These are phyloP conservation scores for Pseudorhiza aurosa DNA, from an alignment of 30 jellyfish, hydroid and myxozoan species.

Conservation along the genomic window DNA sequence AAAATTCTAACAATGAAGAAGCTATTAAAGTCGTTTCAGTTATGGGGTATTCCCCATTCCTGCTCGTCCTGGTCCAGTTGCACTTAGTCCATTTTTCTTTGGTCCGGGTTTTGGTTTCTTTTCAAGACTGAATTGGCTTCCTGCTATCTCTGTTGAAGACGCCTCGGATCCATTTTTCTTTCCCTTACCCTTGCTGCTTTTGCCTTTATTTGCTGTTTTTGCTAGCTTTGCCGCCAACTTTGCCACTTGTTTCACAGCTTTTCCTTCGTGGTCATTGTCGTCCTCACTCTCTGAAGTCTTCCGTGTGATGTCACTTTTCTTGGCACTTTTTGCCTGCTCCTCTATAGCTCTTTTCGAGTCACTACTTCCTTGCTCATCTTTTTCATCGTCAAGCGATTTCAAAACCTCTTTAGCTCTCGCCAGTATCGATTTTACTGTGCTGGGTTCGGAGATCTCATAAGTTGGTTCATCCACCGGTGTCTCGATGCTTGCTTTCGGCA, in stretches of 20 bases:
- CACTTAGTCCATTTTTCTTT: slow-evolving; percentile 72
- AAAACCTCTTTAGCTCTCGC: slow-evolving; percentile 97
- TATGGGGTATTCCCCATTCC: slow-evolving; percentile 96
- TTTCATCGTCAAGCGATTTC: slow-evolving; percentile 91
- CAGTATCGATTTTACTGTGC: slow-evolving; percentile 89
- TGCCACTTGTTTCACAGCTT: slow-evolving; percentile 89
- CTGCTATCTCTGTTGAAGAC: neutral
- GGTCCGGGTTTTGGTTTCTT: slow-evolving; percentile 90
- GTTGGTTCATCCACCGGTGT: slow-evolving; percentile 67
- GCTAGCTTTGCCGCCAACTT: slow-evolving; percentile 89
- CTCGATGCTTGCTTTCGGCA: slow-evolving; percentile 87
- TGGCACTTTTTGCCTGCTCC: slow-evolving; percentile 29
- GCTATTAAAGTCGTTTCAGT: neutral
- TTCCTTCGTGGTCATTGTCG: slow-evolving; percentile 52
- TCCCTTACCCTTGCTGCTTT: slow-evolving; percentile 17
- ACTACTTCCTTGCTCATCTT: slow-evolving; percentile 27
- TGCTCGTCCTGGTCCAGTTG: slow-evolving; percentile 92
- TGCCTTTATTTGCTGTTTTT: slow-evolving; percentile 56
- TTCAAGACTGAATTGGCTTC: slow-evolving; percentile 21
- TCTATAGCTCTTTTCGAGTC: slow-evolving; percentile 7
- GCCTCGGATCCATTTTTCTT: slow-evolving; percentile 1
- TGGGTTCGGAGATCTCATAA: slow-evolving; percentile 89
- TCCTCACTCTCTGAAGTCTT: slow-evolving; percentile 9
- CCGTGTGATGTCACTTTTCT: slow-evolving; percentile 83
- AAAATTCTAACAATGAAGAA: too few species aligned